These are phyloP conservation scores for Diplazon laetatorius DNA, from an alignment of 2,888 invertebrate genomes.

Conservation along the genomic window DNA sequence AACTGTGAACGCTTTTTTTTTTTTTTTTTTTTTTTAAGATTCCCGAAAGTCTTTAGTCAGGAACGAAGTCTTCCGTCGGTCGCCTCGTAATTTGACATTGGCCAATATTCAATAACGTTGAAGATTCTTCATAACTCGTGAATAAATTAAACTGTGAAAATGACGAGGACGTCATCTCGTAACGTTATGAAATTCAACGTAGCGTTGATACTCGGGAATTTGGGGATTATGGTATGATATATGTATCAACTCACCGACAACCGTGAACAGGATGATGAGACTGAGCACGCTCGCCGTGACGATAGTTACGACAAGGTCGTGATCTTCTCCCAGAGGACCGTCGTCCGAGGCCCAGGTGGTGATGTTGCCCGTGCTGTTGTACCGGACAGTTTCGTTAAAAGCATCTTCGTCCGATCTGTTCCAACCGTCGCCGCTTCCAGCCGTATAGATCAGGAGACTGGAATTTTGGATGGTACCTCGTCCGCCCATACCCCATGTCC, in stretches of 20 bases:
- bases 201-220: not conserved
- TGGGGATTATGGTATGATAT: not conserved
- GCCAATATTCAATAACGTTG: not conserved
- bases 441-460: conserved; percentile 67
- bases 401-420: conserved; percentile 70
- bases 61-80: not conserved
- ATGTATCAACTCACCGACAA: conserved; percentile 71
- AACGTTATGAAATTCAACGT: not conserved
- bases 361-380: conserved; percentile 37
- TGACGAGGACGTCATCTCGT: not conserved
- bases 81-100: not conserved
- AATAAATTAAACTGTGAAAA: not conserved
- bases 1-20: too few relatives aligned
- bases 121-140: too few relatives aligned
- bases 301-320: conserved; percentile 71
- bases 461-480: conserved; percentile 69
- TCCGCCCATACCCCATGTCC: conserved; percentile 73
- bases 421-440: conserved; percentile 63
- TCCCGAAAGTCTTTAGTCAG: not conserved
- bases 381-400: conserved; percentile 66
- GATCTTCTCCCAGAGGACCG: conserved; percentile 59
- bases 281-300: conserved; percentile 71
- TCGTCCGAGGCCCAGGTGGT: conserved; percentile 50
- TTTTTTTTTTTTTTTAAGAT: conserved; percentile 12
- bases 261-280: conserved; percentile 74